These are phyloP conservation scores for Arctocebus calabarensis DNA, from an alignment of 2,797 vertebrate species.

Conservation along the genomic window DNA sequence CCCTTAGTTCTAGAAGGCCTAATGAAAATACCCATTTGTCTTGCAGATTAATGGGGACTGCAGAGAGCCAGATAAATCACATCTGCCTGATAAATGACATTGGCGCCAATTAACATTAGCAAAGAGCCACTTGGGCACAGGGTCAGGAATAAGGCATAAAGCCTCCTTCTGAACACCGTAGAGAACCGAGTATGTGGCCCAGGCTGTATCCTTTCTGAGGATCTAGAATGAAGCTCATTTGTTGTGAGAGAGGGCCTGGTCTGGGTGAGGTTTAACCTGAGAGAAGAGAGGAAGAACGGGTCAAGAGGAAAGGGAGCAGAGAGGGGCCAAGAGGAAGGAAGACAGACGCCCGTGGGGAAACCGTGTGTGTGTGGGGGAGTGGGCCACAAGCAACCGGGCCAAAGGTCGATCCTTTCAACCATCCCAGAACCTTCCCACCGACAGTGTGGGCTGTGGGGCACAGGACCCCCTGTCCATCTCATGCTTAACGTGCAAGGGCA, in stretches of 20 bases:
- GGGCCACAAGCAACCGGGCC: not conserved
- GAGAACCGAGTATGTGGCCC: fast-evolving
- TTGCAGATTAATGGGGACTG: constrained; percentile 18
- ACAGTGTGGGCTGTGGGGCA: too few species aligned
- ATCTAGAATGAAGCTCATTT: not conserved
- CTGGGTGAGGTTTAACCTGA: not conserved
- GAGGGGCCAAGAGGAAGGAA: not conserved
- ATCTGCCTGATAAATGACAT: not conserved
- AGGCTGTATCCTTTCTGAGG: not conserved
- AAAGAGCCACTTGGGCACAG: not conserved
- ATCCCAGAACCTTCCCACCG: not conserved
- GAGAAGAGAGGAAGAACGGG: not conserved
- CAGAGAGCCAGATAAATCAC: constrained; percentile 18
- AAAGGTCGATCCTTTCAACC: too few species aligned
- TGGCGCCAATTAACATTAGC: not conserved
- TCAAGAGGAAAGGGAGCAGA: not conserved
- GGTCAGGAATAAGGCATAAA: not conserved
- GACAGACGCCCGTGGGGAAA: not conserved
- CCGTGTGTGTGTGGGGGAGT: fast-evolving
- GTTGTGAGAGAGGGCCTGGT: not conserved
- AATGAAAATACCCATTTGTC: constrained; percentile 54
- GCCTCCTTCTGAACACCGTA: not conserved
- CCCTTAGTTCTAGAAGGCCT: not conserved
- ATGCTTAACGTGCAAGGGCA: not conserved
- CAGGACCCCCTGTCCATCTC: too few species aligned